Evolutionary conservation across 2,113 vertebrate genomes (phyloP).

Genomic region (Tylochromis polylepis): DNA sequence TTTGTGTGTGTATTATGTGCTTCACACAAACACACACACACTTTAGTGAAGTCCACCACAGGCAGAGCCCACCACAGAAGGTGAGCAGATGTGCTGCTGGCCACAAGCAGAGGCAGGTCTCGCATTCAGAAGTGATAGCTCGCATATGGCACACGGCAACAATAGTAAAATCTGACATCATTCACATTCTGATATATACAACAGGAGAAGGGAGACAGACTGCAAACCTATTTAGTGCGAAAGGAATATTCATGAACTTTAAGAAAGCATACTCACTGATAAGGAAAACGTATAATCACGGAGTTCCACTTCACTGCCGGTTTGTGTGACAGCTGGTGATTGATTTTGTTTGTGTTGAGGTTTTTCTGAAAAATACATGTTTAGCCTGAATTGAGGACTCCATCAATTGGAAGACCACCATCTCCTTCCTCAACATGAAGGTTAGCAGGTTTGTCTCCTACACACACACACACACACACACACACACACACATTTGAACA

Average conservation of each 20-base stretch:
- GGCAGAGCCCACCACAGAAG: conserved; percentile 67
- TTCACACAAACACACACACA: neutral
- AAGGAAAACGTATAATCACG: conserved; percentile 52
- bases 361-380: conserved; percentile 32
- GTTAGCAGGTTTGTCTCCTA: conserved; percentile 16
- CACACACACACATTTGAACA: neutral
- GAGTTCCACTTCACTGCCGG: conserved; percentile 51
- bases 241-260: conserved; percentile 48
- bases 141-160: conserved; percentile 65
- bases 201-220: conserved; percentile 32
- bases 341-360: conserved; percentile 61
- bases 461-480: neutral
- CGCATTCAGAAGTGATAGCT: conserved; percentile 62
- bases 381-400: conserved; percentile 38
- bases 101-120: conserved; percentile 64
- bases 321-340: conserved; percentile 59
- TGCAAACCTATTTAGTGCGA: conserved; percentile 2
- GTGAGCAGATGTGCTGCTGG: conserved; percentile 73
- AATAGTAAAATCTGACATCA: conserved; percentile 72
- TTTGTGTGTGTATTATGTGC: neutral
- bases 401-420: conserved; percentile 21
- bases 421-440: conserved; percentile 21
- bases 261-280: conserved; percentile 28
- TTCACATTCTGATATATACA: conserved; percentile 60
- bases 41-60: conserved; percentile 39